These are phyloP conservation scores for Rallus limicola DNA, from an alignment of 2,113 vertebrate species.

Conservation along the genomic window DNA sequence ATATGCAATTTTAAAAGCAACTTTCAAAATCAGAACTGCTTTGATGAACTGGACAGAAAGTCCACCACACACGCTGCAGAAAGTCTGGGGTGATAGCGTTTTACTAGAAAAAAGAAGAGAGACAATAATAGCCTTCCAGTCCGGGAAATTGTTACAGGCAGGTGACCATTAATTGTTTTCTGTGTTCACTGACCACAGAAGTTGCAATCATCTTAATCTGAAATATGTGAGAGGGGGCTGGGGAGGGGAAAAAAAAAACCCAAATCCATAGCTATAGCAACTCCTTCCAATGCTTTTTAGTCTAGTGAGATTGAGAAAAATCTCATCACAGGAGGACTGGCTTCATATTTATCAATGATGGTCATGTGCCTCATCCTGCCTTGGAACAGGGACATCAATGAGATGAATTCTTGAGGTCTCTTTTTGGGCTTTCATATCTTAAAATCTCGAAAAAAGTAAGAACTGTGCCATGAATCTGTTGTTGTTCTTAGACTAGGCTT, in stretches of 20 bases:
- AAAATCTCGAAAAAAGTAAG: neutral
- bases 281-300: neutral
- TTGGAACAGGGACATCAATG: neutral
- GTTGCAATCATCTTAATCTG: neutral
- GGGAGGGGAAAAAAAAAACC: accelerated
- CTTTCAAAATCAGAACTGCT: neutral
- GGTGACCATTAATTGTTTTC: neutral
- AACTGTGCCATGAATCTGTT: neutral
- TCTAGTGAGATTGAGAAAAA: neutral
- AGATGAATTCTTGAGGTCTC: neutral
- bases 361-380: neutral
- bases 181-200: neutral
- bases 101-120: neutral
- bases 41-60: neutral
- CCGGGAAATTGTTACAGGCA: neutral
- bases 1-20: neutral
- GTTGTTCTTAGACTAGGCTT: neutral
- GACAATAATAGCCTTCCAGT: neutral
- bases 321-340: neutral
- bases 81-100: neutral
- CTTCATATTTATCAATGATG: neutral
- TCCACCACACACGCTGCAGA: neutral
- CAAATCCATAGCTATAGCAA: neutral
- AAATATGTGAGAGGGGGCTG: neutral
- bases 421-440: neutral